Evolutionary conservation across 2,113 vertebrate genomes (phyloP).

Genomic region (Pterophyllum scalare): DNA sequence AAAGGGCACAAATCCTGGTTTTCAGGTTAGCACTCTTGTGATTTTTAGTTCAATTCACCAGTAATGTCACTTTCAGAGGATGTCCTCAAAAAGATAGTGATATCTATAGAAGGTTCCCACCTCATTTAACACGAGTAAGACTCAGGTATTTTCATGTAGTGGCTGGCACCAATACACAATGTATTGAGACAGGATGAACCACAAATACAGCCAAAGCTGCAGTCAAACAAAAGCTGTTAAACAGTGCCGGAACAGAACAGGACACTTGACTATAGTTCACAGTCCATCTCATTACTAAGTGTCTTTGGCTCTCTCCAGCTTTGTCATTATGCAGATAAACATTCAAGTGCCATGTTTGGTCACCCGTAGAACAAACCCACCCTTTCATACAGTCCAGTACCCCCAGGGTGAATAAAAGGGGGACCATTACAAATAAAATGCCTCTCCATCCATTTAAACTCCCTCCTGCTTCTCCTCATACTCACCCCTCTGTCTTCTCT

Average conservation of each 20-base stretch:
- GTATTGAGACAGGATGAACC: slow-evolving; percentile 19
- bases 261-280: slow-evolving; percentile 64
- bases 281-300: slow-evolving; percentile 59
- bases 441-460: slow-evolving; percentile 42
- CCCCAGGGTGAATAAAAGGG: slow-evolving; percentile 49
- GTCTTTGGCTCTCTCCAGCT: slow-evolving; percentile 53
- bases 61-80: not conserved
- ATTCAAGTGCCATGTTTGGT: slow-evolving; percentile 67
- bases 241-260: slow-evolving; percentile 24
- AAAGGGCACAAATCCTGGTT: not conserved
- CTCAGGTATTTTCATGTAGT: not conserved
- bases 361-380: slow-evolving; percentile 62
- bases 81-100: not conserved
- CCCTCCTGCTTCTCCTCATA: slow-evolving; percentile 30
- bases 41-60: too few relatives aligned
- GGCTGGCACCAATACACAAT: slow-evolving; percentile 1
- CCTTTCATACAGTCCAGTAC: slow-evolving; percentile 52
- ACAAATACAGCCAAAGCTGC: not conserved
- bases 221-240: slow-evolving; percentile 41
- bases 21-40: not conserved
- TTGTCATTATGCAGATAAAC: slow-evolving; percentile 62
- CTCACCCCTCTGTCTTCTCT: slow-evolving; percentile 12
- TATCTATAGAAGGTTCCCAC: slow-evolving; percentile 36
- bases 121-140: slow-evolving; percentile 28
- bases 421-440: slow-evolving; percentile 49